Conservation (phyloP, 2,113 vertebrate genomes). For the Ivindomyrus marchei region DNA sequence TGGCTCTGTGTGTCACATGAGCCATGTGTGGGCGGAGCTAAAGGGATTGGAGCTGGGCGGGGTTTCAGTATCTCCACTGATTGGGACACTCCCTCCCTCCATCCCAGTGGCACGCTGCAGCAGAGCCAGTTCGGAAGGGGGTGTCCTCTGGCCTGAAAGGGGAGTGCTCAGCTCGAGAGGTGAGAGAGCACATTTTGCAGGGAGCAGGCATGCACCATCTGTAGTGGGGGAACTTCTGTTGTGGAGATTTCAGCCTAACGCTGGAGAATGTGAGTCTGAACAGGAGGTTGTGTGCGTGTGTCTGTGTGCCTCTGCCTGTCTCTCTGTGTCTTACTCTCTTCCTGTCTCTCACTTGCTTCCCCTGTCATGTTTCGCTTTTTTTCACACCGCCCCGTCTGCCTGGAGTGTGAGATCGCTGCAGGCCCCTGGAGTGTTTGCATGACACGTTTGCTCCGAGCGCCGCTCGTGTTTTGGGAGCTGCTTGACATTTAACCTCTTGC, state of each 20-base stretch:
- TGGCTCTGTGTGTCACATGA: slow-evolving; percentile 7
- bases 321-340: not conserved
- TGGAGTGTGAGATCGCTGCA: not conserved
- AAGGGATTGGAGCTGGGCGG: not conserved
- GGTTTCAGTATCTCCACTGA: not conserved
- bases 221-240: not conserved
- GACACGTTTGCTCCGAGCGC: not conserved
- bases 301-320: not conserved
- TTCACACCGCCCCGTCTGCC: not conserved
- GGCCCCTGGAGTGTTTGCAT: not conserved
- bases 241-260: not conserved
- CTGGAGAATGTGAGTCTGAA: not conserved
- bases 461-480: not conserved
- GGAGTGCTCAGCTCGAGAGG: not conserved
- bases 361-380: not conserved
- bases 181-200: not conserved
- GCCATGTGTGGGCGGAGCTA: not conserved
- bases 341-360: not conserved
- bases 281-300: not conserved
- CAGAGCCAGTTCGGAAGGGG: not conserved
- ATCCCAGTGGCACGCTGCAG: slow-evolving; percentile 3
- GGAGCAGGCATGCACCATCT: not conserved
- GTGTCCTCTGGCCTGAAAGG: not conserved
- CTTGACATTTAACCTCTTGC: not conserved
- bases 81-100: slow-evolving; percentile 6